Percentiles rank a stretch among this genome's conserved stretches.
Evolutionary conservation across 2,888 invertebrate genomes (phyloP).

Genomic region (Hartigia nigra): DNA sequence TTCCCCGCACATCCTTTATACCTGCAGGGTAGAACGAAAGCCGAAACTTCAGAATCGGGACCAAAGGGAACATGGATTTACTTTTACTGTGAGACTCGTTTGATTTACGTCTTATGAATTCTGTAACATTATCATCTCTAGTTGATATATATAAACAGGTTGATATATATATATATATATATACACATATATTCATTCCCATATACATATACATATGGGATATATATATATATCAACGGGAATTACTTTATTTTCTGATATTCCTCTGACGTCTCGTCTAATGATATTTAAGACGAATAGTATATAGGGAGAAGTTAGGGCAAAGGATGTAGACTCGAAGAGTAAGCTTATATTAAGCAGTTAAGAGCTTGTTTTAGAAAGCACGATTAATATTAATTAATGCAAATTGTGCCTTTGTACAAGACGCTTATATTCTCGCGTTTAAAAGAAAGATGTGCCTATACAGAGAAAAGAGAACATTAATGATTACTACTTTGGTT

Average conservation of each 20-base stretch:
- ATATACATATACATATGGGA: too few species aligned
- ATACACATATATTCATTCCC: too few species aligned
- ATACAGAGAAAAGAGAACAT: too few species aligned
- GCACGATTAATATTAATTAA: slow-evolving; percentile 23
- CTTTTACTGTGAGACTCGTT: neutral
- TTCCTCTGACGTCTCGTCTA: neutral
- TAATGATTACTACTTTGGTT: too few species aligned
- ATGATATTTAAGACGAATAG: neutral
- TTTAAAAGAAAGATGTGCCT: neutral
- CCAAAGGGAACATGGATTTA: neutral
- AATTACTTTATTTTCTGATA: neutral
- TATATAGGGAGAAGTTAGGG: neutral
- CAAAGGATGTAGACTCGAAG: neutral
- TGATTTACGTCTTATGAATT: neutral
- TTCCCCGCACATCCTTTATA: neutral
- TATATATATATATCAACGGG: neutral
- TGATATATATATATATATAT: too few species aligned
- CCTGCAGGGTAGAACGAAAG: neutral
- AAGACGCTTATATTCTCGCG: neutral
- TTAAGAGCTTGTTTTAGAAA: slow-evolving; percentile 22
- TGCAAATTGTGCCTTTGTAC: slow-evolving; percentile 19
- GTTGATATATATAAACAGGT: neutral
- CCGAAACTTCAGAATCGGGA: neutral
- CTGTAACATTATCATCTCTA: neutral
- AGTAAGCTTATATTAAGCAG: slow-evolving; percentile 24